These are phyloP conservation scores for Acromyrmex echinatior DNA, from an alignment of 1,140 invertebrate species.

Conservation along the genomic window DNA sequence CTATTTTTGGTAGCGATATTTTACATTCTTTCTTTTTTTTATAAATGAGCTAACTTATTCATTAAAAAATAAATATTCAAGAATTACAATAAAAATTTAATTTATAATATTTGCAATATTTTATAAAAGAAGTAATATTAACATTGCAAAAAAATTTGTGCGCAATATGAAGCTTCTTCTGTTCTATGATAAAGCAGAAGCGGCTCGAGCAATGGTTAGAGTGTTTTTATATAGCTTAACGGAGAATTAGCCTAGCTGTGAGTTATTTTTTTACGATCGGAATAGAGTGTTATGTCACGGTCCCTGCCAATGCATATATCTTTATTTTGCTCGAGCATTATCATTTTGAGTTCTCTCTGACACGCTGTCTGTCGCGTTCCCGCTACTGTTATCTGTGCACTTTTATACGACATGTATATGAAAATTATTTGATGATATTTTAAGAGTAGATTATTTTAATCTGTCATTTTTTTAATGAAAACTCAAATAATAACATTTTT, in stretches of 20 bases:
- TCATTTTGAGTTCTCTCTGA: constrained; percentile 15
- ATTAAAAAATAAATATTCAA: not conserved
- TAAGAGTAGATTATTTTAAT: constrained; percentile 16
- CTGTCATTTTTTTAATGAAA: not conserved
- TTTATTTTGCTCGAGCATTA: constrained; percentile 37
- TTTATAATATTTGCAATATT: constrained; percentile 13
- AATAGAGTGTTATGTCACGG: constrained; percentile 53
- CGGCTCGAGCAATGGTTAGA: constrained; percentile 6
- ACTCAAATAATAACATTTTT: not conserved
- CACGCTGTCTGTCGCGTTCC: constrained; percentile 19
- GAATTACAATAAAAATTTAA: not conserved
- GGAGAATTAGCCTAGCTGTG: not conserved
- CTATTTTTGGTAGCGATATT: not conserved
- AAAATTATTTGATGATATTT: constrained; percentile 41
- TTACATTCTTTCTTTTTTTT: not conserved
- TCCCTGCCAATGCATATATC: constrained; percentile 31
- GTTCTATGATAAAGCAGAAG: constrained; percentile 6
- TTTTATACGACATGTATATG: constrained; percentile 8
- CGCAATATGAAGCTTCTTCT: not conserved
- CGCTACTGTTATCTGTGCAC: constrained; percentile 30
- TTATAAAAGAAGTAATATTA: not conserved
- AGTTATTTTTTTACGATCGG: constrained; percentile 52
- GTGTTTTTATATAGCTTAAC: constrained; percentile 16
- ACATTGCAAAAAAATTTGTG: not conserved
- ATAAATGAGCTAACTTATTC: not conserved